phyloP scores from a whole-genome alignment of 2,797 vertebrate species.

The Threskiornis aethiopicus region DNA sequence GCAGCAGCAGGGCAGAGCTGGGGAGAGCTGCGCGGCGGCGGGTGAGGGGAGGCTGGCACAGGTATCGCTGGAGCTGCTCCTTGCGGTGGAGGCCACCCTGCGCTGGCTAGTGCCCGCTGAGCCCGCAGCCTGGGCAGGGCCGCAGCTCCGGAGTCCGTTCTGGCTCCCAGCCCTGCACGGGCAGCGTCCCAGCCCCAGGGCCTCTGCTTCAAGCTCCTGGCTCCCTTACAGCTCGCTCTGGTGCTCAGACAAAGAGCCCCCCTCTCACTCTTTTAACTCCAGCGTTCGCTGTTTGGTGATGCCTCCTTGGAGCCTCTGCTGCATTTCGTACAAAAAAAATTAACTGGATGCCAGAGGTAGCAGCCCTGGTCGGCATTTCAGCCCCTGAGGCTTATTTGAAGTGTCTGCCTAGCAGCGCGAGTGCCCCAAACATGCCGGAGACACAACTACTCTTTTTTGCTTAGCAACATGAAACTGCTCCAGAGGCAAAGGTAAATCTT shows the following conservation, averaged over 20 bases:
- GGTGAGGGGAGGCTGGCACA: fast-evolving
- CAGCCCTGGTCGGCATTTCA: not conserved
- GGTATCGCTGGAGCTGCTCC: not conserved
- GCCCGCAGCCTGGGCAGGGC: no score
- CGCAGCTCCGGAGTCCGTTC: not conserved
- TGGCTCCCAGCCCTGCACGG: not conserved
- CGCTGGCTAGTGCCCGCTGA: fast-evolving
- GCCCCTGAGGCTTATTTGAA: not conserved
- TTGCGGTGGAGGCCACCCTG: fast-evolving
- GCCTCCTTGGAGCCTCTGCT: not conserved
- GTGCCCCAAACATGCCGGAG: not conserved
- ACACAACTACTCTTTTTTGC: not conserved
- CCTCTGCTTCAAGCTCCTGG: not conserved
- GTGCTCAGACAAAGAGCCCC: not conserved
- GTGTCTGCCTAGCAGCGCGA: not conserved
- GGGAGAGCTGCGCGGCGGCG: no score
- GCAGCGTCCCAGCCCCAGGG: not conserved
- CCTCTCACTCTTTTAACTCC: fast-evolving
- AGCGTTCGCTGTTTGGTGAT: not conserved
- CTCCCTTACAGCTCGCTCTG: not conserved
- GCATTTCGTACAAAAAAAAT: not conserved
- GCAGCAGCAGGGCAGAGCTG: not conserved
- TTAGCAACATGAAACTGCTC: not conserved
- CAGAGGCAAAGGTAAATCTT: not conserved
- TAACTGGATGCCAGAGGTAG: not conserved